Conservation (phyloP, 1,140 invertebrate genomes). For the Neodiprion lecontei region DNA sequence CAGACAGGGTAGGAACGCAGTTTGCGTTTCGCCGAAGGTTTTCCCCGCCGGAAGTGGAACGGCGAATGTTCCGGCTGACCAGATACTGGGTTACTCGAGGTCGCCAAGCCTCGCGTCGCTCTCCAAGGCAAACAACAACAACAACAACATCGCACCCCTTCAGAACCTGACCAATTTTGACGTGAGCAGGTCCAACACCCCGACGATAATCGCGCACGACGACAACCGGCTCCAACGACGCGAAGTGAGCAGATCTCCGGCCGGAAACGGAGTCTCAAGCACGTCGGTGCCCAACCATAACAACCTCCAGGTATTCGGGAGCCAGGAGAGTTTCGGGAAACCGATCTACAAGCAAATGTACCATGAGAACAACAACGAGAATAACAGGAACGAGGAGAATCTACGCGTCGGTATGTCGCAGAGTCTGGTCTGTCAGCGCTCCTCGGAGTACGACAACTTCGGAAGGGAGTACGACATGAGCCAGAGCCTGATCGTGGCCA, state of each 20-base stretch:
- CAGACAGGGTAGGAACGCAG: slow-evolving; percentile 46
- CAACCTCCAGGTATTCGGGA: slow-evolving; percentile 45
- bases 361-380: slow-evolving; percentile 46
- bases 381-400: slow-evolving; percentile 26
- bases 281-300: slow-evolving; percentile 39
- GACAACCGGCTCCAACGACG: too few relatives aligned
- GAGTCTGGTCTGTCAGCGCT: slow-evolving; percentile 47
- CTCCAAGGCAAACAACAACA: slow-evolving; percentile 36
- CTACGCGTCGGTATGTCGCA: slow-evolving; percentile 43
- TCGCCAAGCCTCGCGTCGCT: slow-evolving; percentile 51
- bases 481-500: slow-evolving; percentile 56
- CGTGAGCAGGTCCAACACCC: slow-evolving; percentile 44
- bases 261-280: slow-evolving; percentile 18
- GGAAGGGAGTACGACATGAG: slow-evolving; percentile 55
- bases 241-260: neutral
- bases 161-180: slow-evolving; percentile 54
- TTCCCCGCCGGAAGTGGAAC: slow-evolving; percentile 78
- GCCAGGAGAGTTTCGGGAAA: slow-evolving; percentile 45
- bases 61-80: slow-evolving; percentile 80
- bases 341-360: slow-evolving; percentile 37
- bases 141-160: slow-evolving; percentile 34
- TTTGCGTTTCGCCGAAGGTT: slow-evolving; percentile 75
- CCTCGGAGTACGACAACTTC: slow-evolving; percentile 45
- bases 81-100: slow-evolving; percentile 68
- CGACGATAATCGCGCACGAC: slow-evolving; percentile 19